Evolutionary conservation across 2,797 vertebrate genomes (phyloP).

Genomic region (Premnoplex brunnescens): DNA sequence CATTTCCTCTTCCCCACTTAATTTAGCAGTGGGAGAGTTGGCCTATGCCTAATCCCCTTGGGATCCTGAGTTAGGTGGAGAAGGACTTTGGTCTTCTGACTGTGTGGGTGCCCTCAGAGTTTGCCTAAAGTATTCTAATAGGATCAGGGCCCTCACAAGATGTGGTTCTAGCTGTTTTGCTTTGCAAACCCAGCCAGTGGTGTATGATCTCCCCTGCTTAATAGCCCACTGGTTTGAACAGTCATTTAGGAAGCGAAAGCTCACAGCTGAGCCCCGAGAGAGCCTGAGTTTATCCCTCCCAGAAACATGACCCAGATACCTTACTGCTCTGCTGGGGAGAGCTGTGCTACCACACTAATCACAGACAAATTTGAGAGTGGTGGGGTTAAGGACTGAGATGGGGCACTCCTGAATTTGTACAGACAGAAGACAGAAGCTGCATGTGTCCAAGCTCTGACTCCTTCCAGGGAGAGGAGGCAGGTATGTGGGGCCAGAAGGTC

Average conservation of each 20-base stretch:
- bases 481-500: not conserved
- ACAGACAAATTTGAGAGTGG: not conserved
- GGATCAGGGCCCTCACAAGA: constrained; percentile 12
- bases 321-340: not conserved
- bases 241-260: constrained; percentile 57
- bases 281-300: constrained; percentile 23
- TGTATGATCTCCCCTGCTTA: not conserved
- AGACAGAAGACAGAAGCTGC: not conserved
- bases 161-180: constrained; percentile 27
- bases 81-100: constrained; percentile 19
- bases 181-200: constrained; percentile 35
- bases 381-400: not conserved
- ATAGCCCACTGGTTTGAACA: constrained; percentile 33
- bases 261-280: constrained; percentile 17
- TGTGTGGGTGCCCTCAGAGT: not conserved
- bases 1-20: not conserved
- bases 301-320: constrained; percentile 52
- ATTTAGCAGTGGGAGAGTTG: not conserved
- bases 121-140: constrained; percentile 45
- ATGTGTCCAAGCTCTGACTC: not conserved
- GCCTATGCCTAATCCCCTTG: not conserved
- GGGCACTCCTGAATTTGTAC: not conserved
- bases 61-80: not conserved
- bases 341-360: not conserved
- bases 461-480: not conserved